These are phyloP conservation scores for Cirrhinus molitorella DNA, from an alignment of 2,797 vertebrate genomes.

Conservation along the genomic window DNA sequence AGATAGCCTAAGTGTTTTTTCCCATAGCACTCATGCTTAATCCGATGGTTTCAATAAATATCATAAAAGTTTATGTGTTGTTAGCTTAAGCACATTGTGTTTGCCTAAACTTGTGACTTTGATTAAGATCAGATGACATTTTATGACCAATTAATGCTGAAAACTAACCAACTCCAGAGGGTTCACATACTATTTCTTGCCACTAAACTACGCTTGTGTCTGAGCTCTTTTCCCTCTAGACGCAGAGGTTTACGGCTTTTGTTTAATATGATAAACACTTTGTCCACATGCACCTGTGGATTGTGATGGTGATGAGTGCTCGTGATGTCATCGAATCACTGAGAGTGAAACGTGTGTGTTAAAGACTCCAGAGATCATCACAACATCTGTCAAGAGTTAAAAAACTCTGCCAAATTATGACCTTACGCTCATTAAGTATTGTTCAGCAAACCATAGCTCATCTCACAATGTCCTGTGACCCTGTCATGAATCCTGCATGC, in stretches of 20 bases:
- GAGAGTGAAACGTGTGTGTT: neutral
- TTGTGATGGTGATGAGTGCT: neutral
- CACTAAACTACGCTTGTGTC: neutral
- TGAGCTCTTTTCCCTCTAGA: neutral
- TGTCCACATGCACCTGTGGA: slow-evolving; percentile 23
- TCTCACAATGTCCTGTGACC: neutral
- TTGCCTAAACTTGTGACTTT: neutral
- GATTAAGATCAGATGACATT: neutral
- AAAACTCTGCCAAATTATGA: slow-evolving; percentile 13
- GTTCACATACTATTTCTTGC: neutral
- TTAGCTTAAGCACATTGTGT: neutral
- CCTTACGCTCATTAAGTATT: neutral
- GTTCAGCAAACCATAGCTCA: neutral
- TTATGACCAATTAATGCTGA: neutral
- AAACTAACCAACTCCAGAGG: neutral
- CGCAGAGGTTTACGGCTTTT: neutral
- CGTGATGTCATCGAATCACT: slow-evolving; percentile 16
- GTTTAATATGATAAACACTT: neutral
- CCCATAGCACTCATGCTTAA: neutral
- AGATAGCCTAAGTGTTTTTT: no score
- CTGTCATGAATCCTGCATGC: neutral
- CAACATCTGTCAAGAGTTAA: slow-evolving; percentile 14
- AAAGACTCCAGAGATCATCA: slow-evolving; percentile 10
- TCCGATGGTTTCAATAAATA: neutral
- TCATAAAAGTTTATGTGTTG: neutral